These are phyloP conservation scores for Zygaena filipendulae DNA, from an alignment of 2,888 invertebrate genomes.

Conservation along the genomic window DNA sequence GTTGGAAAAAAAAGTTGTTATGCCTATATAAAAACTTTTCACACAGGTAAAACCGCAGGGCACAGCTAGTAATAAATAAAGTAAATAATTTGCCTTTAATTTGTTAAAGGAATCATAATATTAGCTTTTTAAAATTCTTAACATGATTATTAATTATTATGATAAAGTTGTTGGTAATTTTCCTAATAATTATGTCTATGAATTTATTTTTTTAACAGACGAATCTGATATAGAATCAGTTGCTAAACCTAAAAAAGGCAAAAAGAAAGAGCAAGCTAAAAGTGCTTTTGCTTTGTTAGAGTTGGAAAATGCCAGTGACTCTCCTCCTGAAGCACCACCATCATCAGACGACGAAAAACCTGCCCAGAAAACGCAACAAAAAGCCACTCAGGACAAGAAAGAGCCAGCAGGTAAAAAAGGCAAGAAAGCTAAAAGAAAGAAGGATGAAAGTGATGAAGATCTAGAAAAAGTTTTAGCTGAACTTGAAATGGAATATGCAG, in stretches of 20 bases:
- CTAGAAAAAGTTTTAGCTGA: slow-evolving; percentile 87
- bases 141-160: too few relatives aligned
- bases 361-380: slow-evolving; percentile 41
- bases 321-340: slow-evolving; percentile 43
- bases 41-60: too few relatives aligned
- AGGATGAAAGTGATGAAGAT: slow-evolving; percentile 83
- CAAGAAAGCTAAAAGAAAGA: slow-evolving; percentile 78
- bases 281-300: slow-evolving; percentile 76
- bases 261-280: slow-evolving; percentile 57
- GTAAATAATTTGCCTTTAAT: too few relatives aligned
- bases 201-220: too few relatives aligned
- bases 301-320: slow-evolving; percentile 71
- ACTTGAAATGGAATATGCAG: slow-evolving; percentile 83
- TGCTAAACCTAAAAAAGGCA: slow-evolving; percentile 50
- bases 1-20: too few relatives aligned
- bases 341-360: slow-evolving; percentile 58
- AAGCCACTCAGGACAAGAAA: slow-evolving; percentile 44
- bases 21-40: too few relatives aligned
- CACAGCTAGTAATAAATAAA: too few relatives aligned
- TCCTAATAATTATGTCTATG: too few relatives aligned
- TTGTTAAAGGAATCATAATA: too few relatives aligned
- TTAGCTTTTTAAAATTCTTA: too few relatives aligned
- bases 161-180: too few relatives aligned
- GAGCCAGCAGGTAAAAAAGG: slow-evolving; percentile 73
- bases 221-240: slow-evolving; percentile 54